Base-by-base conservation (phyloP, 2,113 vertebrate genomes). In the Vombatus ursinus region DNA sequence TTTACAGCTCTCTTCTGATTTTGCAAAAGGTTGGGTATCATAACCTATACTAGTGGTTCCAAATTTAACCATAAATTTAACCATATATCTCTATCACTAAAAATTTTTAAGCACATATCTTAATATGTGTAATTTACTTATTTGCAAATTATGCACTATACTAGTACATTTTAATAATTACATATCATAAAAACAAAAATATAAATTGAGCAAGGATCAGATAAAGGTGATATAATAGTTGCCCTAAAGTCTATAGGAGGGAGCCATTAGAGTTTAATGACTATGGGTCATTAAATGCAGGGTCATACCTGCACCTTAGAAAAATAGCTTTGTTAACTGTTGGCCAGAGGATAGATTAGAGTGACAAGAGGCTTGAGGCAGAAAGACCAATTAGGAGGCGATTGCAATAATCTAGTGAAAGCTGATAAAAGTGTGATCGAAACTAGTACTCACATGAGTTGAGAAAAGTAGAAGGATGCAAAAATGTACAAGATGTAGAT, bases 1-100 rank as follows among this genome's bases (percentile, higher is more conserved):
- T 50, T 90, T 92, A 93, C 90, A 93, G 91, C 31, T 54, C 2
- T 2, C 24, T 94, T 95, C 22, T 44, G 28, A 94, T 77, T 77
- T 77, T 77, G 68, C 37, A n/a, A 61, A 11, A 52, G 22, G 51
- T 77, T 92, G 77, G 50, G 22, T 31, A 93, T 84, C 8, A 49
- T 91, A 95, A 92, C 50, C 77, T 48, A 94, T 37, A 77, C 47
- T 94, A 96, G 92, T n/a, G 37, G n/a, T 23, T 84, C 2, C 11
- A 44, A 44, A 84, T 84, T 19, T 77, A 84, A 77, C 11, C 31
- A 68, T 37, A 44, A 44, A 84, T 84, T 19, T 77, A 84, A 77
- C 11, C 31, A 68, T 37, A 3, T 68, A 68, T 68, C 61, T 68
- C 61, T 68, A 68, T 37, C 31, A 68, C 4, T 31, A 68, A 54